A percentile compares a stretch with the other conserved stretches of the same genome.
Conservation (phyloP, 1,140 invertebrate genomes). For the Ylistrum balloti region DNA sequence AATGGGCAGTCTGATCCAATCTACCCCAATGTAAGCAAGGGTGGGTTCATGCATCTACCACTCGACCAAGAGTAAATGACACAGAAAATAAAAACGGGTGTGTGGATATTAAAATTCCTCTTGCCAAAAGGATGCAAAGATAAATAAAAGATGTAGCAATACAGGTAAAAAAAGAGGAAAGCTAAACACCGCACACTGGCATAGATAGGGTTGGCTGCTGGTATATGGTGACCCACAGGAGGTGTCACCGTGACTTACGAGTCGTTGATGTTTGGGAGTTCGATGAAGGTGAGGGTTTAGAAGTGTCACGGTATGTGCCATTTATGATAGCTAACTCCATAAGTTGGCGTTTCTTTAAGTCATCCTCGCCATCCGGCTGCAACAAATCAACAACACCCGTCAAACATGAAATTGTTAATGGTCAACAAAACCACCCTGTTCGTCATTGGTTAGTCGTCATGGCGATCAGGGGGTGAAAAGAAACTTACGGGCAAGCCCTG, state of each 20-base stretch:
- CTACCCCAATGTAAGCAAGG: slow-evolving; percentile 42
- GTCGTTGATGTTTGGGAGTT: slow-evolving; percentile 69
- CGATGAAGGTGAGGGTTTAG: slow-evolving; percentile 73
- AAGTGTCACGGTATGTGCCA: slow-evolving; percentile 95
- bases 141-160: slow-evolving; percentile 59
- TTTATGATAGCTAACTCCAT: slow-evolving; percentile 99
- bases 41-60: slow-evolving; percentile 49
- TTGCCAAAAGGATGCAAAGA: slow-evolving; percentile 52
- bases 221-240: slow-evolving; percentile 45
- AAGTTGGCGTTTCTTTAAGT: slow-evolving; percentile 99
- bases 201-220: slow-evolving; percentile 51
- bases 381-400: slow-evolving; percentile 65
- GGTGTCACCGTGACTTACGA: slow-evolving; percentile 77
- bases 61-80: slow-evolving; percentile 49
- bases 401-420: slow-evolving; percentile 57
- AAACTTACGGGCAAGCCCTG: slow-evolving; percentile 71
- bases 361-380: slow-evolving; percentile 99
- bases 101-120: slow-evolving; percentile 46
- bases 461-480: slow-evolving; percentile 42
- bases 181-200: slow-evolving; percentile 69
- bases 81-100: slow-evolving; percentile 41
- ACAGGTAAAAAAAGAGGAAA: slow-evolving; percentile 64
- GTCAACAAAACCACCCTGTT: slow-evolving; percentile 57
- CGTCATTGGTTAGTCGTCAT: slow-evolving; percentile 52
- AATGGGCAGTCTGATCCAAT: neutral